Evolutionary conservation across 2,888 invertebrate genomes (phyloP).

Genomic region (Diloba caeruleocephala): DNA sequence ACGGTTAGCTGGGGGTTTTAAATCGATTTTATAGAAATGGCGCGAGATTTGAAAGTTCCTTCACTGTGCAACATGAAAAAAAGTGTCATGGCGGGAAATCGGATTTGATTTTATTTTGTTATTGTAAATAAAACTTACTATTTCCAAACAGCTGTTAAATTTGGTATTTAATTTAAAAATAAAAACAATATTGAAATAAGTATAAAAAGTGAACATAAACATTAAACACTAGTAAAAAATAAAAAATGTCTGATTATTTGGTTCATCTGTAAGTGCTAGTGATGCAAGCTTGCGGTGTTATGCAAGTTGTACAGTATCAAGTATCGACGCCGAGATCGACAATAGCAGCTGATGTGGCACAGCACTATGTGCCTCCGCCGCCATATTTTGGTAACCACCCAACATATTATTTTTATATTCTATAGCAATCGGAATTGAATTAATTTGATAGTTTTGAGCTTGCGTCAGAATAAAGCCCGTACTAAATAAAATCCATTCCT

Average conservation of each 20-base stretch:
- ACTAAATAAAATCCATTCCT: too few relatives aligned
- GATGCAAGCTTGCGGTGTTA: constrained; percentile 90
- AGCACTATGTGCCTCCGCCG: constrained; percentile 84
- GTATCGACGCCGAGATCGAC: constrained; percentile 87
- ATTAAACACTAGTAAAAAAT: not conserved
- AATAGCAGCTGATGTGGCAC: constrained; percentile 80
- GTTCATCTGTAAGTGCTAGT: constrained; percentile 43
- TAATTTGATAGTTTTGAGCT: too few relatives aligned
- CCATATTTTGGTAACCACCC: constrained; percentile 87
- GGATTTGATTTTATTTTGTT: not conserved
- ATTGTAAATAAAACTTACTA: too few relatives aligned
- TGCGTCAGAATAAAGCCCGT: too few relatives aligned
- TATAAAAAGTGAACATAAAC: too few relatives aligned
- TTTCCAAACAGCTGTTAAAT: too few relatives aligned
- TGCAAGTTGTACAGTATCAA: constrained; percentile 91
- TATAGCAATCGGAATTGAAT: too few relatives aligned
- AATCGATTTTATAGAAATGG: constrained; percentile 80
- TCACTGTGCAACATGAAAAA: constrained; percentile 24
- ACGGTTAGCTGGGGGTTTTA: constrained; percentile 63
- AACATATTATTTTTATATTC: too few relatives aligned
- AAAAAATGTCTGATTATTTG: constrained; percentile 28
- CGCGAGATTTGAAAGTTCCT: constrained; percentile 70
- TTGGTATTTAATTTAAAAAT: too few relatives aligned
- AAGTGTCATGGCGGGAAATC: constrained; percentile 30
- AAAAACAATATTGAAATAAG: too few relatives aligned